A percentile compares a stretch with the other conserved stretches of the same genome.
Evolutionary conservation across 2,797 vertebrate genomes (phyloP).

Genomic region (Antrozous pallidus): DNA sequence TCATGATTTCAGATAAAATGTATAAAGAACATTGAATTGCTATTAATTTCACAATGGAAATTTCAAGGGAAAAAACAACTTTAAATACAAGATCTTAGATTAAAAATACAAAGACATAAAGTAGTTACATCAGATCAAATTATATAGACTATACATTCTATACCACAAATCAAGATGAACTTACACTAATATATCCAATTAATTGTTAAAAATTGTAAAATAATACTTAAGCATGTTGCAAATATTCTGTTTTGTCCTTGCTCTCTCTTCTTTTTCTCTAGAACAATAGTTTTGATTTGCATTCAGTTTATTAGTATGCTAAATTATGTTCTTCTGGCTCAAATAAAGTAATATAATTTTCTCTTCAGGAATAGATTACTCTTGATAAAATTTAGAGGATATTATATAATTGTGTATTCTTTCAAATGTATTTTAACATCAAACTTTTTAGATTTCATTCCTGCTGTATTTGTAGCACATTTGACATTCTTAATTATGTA

Average conservation of each 20-base stretch:
- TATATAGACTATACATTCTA: neutral
- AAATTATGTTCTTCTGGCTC: neutral
- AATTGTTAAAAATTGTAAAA: neutral
- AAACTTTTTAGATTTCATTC: neutral
- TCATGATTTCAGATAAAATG: neutral
- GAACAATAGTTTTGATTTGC: neutral
- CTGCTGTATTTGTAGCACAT: neutral
- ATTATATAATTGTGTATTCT: neutral
- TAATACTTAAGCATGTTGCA: neutral
- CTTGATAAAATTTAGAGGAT: neutral
- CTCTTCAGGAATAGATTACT: neutral
- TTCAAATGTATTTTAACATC: neutral
- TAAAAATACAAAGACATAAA: neutral
- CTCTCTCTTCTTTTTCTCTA: accelerated
- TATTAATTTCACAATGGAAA: neutral
- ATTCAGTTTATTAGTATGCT: neutral
- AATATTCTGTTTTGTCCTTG: neutral
- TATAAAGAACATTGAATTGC: neutral
- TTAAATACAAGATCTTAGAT: neutral
- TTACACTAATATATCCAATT: neutral
- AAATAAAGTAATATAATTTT: neutral
- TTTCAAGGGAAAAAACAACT: neutral
- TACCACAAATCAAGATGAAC: neutral
- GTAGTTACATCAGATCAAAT: neutral
- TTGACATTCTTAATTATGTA: neutral